Evolutionary conservation across 2,888 invertebrate genomes (phyloP).

Genomic region (Fragum fragum): DNA sequence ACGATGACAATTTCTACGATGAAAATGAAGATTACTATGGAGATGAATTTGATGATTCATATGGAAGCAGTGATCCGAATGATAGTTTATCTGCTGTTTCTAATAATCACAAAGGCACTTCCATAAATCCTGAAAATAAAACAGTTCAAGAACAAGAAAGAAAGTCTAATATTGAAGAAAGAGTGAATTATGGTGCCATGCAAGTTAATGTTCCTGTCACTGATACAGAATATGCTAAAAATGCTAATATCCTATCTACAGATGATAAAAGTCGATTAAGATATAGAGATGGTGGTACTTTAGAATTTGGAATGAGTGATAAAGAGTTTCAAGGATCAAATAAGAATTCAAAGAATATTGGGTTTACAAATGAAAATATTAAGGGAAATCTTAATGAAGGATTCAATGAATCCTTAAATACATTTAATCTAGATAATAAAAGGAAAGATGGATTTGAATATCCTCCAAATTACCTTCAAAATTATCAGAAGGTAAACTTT

Average conservation of each 20-base stretch:
- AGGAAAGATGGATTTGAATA: too few relatives aligned
- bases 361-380: background rate
- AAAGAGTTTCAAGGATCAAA: background rate
- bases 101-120: background rate
- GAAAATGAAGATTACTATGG: constrained; percentile 56
- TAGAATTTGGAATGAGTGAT: background rate
- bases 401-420: background rate
- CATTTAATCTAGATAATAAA: background rate
- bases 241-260: background rate
- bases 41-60: constrained; percentile 38
- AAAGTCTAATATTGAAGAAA: too few relatives aligned
- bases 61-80: background rate
- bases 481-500: too few relatives aligned
- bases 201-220: background rate
- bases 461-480: too few relatives aligned
- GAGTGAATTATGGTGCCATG: background rate
- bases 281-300: background rate
- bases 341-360: background rate
- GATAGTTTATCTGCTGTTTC: background rate
- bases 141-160: too few relatives aligned
- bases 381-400: background rate
- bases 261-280: background rate
- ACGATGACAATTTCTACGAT: constrained; percentile 53
- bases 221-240: background rate
- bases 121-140: too few relatives aligned